Conservation (phyloP, 2,113 vertebrate species). For the Cichladusa arquata region DNA sequence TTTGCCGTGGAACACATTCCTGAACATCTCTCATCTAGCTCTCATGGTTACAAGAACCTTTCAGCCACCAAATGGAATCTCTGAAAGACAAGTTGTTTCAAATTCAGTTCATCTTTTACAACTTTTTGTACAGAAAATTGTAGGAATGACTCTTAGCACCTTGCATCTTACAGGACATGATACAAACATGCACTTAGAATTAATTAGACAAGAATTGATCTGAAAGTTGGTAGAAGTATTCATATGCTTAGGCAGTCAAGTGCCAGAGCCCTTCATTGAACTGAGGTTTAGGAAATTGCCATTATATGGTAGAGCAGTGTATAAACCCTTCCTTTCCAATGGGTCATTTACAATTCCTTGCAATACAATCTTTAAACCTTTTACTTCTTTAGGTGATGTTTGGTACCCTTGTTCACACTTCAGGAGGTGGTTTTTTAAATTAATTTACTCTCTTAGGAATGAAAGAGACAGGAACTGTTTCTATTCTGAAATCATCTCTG, state of each 20-base stretch:
- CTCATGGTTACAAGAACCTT: not conserved
- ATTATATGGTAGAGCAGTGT: not conserved
- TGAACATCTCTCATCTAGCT: not conserved
- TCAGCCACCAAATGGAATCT: not conserved
- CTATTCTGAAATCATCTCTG: not conserved
- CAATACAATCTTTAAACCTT: not conserved
- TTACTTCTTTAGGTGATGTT: not conserved
- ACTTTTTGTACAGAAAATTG: not conserved
- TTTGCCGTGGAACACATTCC: not conserved
- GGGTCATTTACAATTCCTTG: not conserved
- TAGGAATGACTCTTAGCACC: not conserved
- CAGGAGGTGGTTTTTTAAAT: fast-evolving
- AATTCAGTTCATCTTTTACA: not conserved
- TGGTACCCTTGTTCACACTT: not conserved
- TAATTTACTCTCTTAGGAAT: not conserved
- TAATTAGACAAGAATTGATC: not conserved
- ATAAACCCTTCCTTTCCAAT: not conserved
- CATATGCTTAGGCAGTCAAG: not conserved
- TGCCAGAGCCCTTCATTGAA: not conserved
- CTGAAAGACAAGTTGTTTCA: not conserved
- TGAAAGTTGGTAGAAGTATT: not conserved
- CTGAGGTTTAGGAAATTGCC: not conserved
- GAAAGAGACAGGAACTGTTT: not conserved
- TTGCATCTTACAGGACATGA: not conserved
- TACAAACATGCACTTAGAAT: not conserved